Evolutionary conservation across 1,140 invertebrate genomes (phyloP).

Genomic region (Venturia canescens): DNA sequence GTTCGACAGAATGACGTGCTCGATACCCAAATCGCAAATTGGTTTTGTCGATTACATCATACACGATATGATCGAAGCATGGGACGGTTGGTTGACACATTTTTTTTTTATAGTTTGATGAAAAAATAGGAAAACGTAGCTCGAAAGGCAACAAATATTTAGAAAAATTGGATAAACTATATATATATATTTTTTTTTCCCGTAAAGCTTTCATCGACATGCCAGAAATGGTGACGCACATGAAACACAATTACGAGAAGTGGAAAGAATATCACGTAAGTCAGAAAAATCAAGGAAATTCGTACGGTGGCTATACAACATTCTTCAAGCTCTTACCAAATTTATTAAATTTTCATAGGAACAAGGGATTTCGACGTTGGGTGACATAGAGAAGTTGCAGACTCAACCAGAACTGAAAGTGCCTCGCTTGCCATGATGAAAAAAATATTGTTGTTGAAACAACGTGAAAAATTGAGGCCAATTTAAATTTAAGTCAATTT

Average conservation of each 20-base stretch:
- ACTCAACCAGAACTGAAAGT: conserved; percentile 67
- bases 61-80: conserved; percentile 97
- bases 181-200: conserved; percentile 51
- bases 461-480: neutral
- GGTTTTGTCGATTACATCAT: conserved; percentile 98
- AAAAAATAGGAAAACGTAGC: too few species aligned
- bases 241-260: conserved; percentile 91
- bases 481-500: conserved; percentile 28
- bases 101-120: conserved; percentile 36
- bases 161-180: conserved; percentile 14
- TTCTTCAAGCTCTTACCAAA: too few species aligned
- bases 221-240: conserved; percentile 90
- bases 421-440: conserved; percentile 49
- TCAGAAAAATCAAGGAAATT: neutral
- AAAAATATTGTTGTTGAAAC: neutral
- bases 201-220: conserved; percentile 97
- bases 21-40: conserved; percentile 97
- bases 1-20: conserved; percentile 94
- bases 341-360: conserved; percentile 76
- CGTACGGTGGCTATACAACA: too few species aligned
- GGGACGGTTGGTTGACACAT: conserved; percentile 87
- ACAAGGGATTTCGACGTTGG: conserved; percentile 83
- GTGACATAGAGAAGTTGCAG: conserved; percentile 81
- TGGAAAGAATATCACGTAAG: conserved; percentile 87
- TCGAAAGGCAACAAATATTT: neutral